These are phyloP conservation scores for Campopleginae sp. DNA, from an alignment of 2,888 invertebrate genomes.

Conservation along the genomic window DNA sequence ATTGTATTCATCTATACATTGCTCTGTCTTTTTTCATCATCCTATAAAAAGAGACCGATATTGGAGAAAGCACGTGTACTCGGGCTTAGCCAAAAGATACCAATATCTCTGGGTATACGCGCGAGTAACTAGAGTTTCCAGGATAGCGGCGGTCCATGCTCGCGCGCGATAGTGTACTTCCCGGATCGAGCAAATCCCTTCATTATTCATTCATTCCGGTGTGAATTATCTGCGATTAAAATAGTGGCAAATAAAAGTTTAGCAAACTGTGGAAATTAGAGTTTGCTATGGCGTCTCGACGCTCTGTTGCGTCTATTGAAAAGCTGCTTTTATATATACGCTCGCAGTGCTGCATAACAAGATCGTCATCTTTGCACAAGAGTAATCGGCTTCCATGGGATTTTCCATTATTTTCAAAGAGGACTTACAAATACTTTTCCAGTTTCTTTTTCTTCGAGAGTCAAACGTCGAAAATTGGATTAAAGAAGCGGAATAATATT, in stretches of 20 bases:
- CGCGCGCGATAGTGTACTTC: slow-evolving; percentile 12
- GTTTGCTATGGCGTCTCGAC: neutral
- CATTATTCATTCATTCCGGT: slow-evolving; percentile 50
- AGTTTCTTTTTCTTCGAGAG: neutral
- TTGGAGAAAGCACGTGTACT: slow-evolving; percentile 26
- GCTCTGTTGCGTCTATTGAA: neutral
- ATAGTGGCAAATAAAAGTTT: neutral
- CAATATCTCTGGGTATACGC: slow-evolving; percentile 32
- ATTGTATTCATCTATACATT: neutral
- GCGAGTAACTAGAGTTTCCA: slow-evolving; percentile 43
- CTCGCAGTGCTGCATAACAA: neutral
- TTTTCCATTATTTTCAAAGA: neutral
- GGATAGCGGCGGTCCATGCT: no score
- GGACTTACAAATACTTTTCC: neutral
- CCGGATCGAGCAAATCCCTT: slow-evolving; percentile 17
- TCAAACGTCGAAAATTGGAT: neutral
- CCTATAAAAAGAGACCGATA: slow-evolving; percentile 16
- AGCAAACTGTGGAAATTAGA: neutral
- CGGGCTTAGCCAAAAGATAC: slow-evolving; percentile 57
- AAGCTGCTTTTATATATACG: neutral
- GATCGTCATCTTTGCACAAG: neutral
- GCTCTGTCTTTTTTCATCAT: neutral
- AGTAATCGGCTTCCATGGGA: slow-evolving; percentile 2
- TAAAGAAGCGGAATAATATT: neutral
- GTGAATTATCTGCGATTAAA: slow-evolving; percentile 18